These are phyloP conservation scores for Himalopsyche phryganea DNA, from an alignment of 1,140 invertebrate genomes.

Conservation along the genomic window DNA sequence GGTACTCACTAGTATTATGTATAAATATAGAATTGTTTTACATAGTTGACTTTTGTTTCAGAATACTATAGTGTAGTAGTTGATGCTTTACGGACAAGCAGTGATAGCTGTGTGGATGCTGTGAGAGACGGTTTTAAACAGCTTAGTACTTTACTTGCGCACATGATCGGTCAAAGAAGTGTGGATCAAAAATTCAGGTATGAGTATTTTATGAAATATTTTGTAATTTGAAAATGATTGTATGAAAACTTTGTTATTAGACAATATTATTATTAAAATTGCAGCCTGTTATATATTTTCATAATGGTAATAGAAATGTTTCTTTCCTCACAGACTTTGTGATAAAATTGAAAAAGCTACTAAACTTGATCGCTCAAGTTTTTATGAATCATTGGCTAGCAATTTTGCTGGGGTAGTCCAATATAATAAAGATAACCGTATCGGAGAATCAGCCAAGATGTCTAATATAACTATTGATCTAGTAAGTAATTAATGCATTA, in stretches of 20 bases:
- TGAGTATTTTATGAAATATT: too few relatives aligned
- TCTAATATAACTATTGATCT: slow-evolving; percentile 77
- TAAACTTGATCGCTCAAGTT: slow-evolving; percentile 71
- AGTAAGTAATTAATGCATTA: too few relatives aligned
- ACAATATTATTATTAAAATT: too few relatives aligned
- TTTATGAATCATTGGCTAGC: slow-evolving; percentile 76
- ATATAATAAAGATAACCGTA: slow-evolving; percentile 91
- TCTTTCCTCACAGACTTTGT: slow-evolving; percentile 61
- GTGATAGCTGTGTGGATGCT: slow-evolving; percentile 58
- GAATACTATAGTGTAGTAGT: slow-evolving; percentile 76
- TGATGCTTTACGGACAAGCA: slow-evolving; percentile 59
- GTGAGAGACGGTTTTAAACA: slow-evolving; percentile 63
- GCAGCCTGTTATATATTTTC: too few relatives aligned
- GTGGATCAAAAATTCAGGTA: slow-evolving; percentile 70
- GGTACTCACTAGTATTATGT: too few relatives aligned
- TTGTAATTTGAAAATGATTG: too few relatives aligned
- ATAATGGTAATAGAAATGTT: too few relatives aligned
- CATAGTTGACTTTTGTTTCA: slow-evolving; percentile 53
- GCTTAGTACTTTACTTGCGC: slow-evolving; percentile 61
- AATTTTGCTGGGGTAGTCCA: slow-evolving; percentile 87
- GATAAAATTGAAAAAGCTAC: slow-evolving; percentile 66
- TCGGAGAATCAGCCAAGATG: slow-evolving; percentile 57
- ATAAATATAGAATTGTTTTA: too few relatives aligned
- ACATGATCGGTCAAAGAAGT: slow-evolving; percentile 57
- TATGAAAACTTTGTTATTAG: too few relatives aligned